phyloP scores from a whole-genome alignment of 2,113 vertebrate species.

The Poecile atricapillus region DNA sequence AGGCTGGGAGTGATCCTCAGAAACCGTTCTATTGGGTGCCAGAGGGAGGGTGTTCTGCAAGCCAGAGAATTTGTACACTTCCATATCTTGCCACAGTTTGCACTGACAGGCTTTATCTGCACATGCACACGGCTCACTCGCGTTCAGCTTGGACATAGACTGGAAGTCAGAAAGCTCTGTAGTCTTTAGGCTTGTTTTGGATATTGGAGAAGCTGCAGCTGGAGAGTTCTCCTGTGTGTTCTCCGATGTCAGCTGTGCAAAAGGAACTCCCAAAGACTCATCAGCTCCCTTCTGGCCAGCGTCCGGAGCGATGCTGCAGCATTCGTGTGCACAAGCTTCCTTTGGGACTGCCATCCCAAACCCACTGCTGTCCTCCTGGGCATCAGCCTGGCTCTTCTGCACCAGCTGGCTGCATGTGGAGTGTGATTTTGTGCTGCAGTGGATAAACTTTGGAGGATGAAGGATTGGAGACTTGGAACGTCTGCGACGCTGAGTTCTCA shows the following conservation, averaged over 20 bases:
- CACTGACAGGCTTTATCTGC: conserved; percentile 73
- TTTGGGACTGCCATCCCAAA: conserved; percentile 59
- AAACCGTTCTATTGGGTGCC: conserved; percentile 77
- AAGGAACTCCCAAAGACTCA: conserved; percentile 23
- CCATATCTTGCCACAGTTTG: conserved; percentile 84
- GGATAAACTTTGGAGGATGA: conserved; percentile 92
- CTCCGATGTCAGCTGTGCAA: conserved; percentile 3
- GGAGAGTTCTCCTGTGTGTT: conserved; percentile 33
- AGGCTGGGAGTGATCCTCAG: conserved; percentile 71
- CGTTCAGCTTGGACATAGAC: conserved; percentile 79
- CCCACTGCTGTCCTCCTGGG: conserved; percentile 49
- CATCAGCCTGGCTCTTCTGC: conserved; percentile 77
- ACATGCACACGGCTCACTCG: conserved; percentile 50
- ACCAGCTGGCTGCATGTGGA: conserved; percentile 74
- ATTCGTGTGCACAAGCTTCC: conserved; percentile 61
- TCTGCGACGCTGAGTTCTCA: conserved; percentile 85
- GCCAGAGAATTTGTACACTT: conserved; percentile 95
- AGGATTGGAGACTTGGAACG: conserved; percentile 95
- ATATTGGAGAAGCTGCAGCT: conserved; percentile 8
- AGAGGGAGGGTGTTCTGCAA: conserved; percentile 78
- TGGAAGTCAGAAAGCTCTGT: conserved; percentile 82
- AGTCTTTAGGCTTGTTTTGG: conserved; percentile 55
- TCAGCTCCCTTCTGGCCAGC: conserved; percentile 52
- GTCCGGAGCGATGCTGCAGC: conserved; percentile 55
- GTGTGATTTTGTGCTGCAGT: conserved; percentile 80